Evolutionary conservation across 30 jellyfish, hydroid and myxozoan species (phyloP).

Genomic region (Hydra vulgaris): DNA sequence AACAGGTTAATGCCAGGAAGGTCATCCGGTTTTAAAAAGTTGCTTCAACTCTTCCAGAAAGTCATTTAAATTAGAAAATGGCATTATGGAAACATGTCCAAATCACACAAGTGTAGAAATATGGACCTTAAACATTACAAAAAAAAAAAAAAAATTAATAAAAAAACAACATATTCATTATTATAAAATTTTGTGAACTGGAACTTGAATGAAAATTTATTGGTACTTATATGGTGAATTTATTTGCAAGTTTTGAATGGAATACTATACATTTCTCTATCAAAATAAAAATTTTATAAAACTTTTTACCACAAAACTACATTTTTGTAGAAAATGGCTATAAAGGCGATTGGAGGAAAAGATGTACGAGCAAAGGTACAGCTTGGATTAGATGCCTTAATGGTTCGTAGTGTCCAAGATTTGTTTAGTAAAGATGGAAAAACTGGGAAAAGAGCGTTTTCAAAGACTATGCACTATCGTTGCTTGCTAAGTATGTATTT

Average conservation of each 20-base stretch:
- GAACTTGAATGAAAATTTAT: too few species aligned
- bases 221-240: too few species aligned
- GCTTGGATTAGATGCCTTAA: slow-evolving; percentile 11
- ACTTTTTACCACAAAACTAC: neutral
- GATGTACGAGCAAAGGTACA: slow-evolving; percentile 14
- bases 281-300: too few species aligned
- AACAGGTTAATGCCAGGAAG: neutral
- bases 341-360: slow-evolving; percentile 9
- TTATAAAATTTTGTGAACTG: too few species aligned
- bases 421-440: slow-evolving; percentile 8
- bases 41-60: neutral
- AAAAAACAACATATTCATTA: too few species aligned
- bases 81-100: too few species aligned
- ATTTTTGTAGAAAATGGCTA: neutral
- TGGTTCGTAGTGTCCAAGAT: neutral
- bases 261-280: too few species aligned
- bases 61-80: neutral
- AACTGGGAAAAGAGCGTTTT: neutral
- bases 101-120: too few species aligned
- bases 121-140: too few species aligned
- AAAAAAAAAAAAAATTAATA: too few species aligned
- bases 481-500: neutral
- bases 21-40: neutral
- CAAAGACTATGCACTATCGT: slow-evolving; percentile 6
- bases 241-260: too few species aligned